Conservation (phyloP, 2,888 invertebrate species). For the Hofmannophila pseudospretella region DNA sequence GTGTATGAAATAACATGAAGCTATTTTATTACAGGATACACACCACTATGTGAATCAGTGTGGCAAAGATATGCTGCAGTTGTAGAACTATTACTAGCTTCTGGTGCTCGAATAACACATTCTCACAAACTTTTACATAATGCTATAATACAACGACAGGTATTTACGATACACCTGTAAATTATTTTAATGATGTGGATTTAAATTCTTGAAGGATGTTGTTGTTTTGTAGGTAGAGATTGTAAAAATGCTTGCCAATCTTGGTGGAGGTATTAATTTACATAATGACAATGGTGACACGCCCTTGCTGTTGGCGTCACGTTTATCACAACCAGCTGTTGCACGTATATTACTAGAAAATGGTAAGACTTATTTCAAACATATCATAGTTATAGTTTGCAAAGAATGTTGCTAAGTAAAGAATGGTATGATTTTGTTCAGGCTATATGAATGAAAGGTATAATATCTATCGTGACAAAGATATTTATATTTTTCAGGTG, state of each 20-base stretch:
- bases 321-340: constrained; percentile 64
- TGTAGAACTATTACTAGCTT: constrained; percentile 76
- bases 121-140: constrained; percentile 83
- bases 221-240: constrained; percentile 65
- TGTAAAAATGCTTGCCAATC: constrained; percentile 69
- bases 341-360: constrained; percentile 71
- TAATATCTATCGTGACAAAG: no score
- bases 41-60: constrained; percentile 84
- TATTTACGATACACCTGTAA: no score
- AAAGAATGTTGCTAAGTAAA: no score
- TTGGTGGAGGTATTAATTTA: constrained; percentile 79
- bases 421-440: no score
- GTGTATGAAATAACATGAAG: no score
- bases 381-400: background rate
- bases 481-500: constrained; percentile 60
- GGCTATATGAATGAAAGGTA: no score
- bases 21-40: constrained; percentile 75
- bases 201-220: background rate
- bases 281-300: constrained; percentile 83
- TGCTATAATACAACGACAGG: constrained; percentile 80
- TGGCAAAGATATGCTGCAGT: constrained; percentile 79
- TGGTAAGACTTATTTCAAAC: constrained; percentile 49
- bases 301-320: constrained; percentile 80
- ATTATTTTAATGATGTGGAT: background rate
- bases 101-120: constrained; percentile 84